Percentiles rank a stretch among this genome's conserved stretches.
Evolutionary conservation across 2,797 vertebrate species (phyloP).

Genomic region (Chelon auratus): DNA sequence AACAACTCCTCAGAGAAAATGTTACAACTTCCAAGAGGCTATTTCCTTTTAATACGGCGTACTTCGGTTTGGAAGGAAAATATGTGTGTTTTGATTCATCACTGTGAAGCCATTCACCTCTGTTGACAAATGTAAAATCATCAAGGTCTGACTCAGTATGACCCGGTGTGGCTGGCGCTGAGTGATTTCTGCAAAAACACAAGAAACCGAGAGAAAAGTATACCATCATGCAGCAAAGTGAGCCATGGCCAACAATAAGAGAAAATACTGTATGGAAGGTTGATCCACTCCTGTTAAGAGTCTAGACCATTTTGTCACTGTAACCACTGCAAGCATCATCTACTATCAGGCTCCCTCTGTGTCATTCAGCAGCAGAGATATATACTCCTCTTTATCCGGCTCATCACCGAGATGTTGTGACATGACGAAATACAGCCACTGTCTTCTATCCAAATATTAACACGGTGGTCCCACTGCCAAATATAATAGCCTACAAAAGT

Average conservation of each 20-base stretch:
- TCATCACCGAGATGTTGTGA: not conserved
- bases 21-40: constrained; percentile 7
- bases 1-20: constrained; percentile 25
- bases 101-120: constrained; percentile 13
- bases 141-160: constrained; percentile 1
- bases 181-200: not conserved
- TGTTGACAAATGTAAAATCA: not conserved
- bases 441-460: not conserved
- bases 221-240: not conserved
- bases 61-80: constrained; percentile 25
- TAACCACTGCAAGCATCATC: not conserved
- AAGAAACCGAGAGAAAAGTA: not conserved
- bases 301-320: not conserved
- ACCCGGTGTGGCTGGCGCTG: not conserved
- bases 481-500: not conserved
- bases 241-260: constrained; percentile 12
- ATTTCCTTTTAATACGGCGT: constrained; percentile 9
- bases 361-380: not conserved
- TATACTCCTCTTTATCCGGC: not conserved
- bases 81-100: constrained; percentile 19
- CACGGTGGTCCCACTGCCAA: not conserved
- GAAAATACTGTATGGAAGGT: not conserved
- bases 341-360: not conserved
- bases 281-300: not conserved
- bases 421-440: not conserved